Evolutionary conservation across 1,140 invertebrate genomes (phyloP).

Genomic region (Palaemon carinicauda): DNA sequence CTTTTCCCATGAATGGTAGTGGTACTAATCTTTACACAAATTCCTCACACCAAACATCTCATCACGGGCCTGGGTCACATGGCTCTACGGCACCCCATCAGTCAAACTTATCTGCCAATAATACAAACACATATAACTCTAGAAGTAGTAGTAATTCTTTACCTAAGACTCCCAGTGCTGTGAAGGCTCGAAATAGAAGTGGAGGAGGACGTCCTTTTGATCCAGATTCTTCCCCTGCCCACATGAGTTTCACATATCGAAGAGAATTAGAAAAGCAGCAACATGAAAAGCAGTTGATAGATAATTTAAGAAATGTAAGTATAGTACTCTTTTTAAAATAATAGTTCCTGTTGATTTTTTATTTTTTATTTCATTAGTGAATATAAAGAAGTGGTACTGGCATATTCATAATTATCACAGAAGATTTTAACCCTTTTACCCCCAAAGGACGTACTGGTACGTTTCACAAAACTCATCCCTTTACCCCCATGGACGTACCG

Average conservation of each 20-base stretch:
- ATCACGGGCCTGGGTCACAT: not conserved
- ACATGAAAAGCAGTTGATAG: conserved; percentile 86
- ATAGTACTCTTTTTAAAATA: too few species aligned
- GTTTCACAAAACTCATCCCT: too few species aligned
- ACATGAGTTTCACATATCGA: conserved; percentile 90
- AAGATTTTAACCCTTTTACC: too few species aligned
- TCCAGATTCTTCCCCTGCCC: conserved; percentile 75
- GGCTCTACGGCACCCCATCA: not conserved
- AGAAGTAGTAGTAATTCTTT: conserved; percentile 13
- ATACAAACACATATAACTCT: not conserved
- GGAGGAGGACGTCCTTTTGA: conserved; percentile 69
- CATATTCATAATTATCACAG: too few species aligned
- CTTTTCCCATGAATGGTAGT: not conserved
- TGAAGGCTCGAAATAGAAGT: conserved; percentile 46
- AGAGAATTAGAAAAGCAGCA: conserved; percentile 86
- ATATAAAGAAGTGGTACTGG: too few species aligned
- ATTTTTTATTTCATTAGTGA: not conserved
- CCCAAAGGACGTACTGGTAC: too few species aligned
- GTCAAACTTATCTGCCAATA: too few species aligned
- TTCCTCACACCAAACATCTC: not conserved
- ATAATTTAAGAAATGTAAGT: conserved; percentile 83
- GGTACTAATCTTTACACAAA: conserved; percentile 1
- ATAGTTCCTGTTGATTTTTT: too few species aligned
- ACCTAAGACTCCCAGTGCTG: conserved; percentile 18
- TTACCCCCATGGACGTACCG: too few species aligned